A percentile compares a stretch with the other conserved stretches of the same genome.
These are phyloP conservation scores for Sinocyclocheilus grahami DNA, from an alignment of 2,113 vertebrate genomes.

Conservation along the genomic window DNA sequence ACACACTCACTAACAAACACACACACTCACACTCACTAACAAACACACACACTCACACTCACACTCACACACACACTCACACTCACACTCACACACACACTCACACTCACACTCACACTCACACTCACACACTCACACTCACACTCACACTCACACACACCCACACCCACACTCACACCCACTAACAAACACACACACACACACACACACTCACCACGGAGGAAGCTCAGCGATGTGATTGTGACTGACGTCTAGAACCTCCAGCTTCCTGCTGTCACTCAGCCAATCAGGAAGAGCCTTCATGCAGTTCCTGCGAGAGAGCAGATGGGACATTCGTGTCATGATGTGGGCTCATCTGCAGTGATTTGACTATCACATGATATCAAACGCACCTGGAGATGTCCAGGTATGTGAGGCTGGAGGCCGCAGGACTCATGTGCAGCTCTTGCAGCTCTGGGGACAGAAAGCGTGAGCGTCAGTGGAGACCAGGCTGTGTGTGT, in stretches of 20 bases:
- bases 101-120: too few species aligned
- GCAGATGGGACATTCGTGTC: not conserved
- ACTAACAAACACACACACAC: not conserved
- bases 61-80: too few species aligned
- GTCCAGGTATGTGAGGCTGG: conserved; percentile 89
- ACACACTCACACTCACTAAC: too few species aligned
- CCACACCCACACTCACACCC: too few species aligned
- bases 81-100: too few species aligned
- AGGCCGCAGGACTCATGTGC: conserved; percentile 89
- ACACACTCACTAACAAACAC: too few species aligned
- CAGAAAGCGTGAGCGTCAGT: not conserved
- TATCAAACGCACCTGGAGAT: conserved; percentile 86
- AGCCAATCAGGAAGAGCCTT: conserved; percentile 92
- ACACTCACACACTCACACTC: too few species aligned
- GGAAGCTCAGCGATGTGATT: conserved; percentile 91
- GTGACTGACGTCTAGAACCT: conserved; percentile 92
- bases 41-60: too few species aligned
- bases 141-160: too few species aligned
- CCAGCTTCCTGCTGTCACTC: conserved; percentile 90
- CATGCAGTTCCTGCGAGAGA: conserved; percentile 83
- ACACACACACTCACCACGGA: conserved; percentile 80
- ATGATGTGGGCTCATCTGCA: not conserved
- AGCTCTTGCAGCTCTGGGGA: conserved; percentile 85
- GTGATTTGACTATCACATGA: not conserved
- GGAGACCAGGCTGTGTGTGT: not conserved